A percentile compares a stretch with the other conserved stretches of the same genome.
phyloP scores from a whole-genome alignment of 2,888 invertebrate species.

The Poecilus cupreus region DNA sequence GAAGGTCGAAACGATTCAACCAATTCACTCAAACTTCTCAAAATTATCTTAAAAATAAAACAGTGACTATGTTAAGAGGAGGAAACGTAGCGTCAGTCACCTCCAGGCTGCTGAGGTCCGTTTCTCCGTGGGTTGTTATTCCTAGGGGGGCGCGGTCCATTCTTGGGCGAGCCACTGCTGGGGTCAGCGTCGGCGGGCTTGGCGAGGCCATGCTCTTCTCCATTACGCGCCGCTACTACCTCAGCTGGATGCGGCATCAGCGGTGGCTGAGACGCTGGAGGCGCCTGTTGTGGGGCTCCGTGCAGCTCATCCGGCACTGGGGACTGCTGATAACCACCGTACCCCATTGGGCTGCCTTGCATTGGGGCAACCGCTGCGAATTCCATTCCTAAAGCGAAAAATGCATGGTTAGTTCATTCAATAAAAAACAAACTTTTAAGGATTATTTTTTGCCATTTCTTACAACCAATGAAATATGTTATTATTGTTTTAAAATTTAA shows the following conservation, averaged over 20 bases:
- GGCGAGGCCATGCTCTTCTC: not conserved
- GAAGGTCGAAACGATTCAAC: too few species aligned
- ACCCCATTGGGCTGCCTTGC: not conserved
- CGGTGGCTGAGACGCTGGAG: not conserved
- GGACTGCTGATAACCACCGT: not conserved
- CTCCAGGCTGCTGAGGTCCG: conserved; percentile 60
- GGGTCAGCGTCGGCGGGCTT: conserved; percentile 66
- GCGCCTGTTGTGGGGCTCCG: not conserved
- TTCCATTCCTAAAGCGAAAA: conserved; percentile 42
- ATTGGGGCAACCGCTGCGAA: conserved; percentile 4
- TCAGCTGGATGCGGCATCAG: conserved; percentile 32
- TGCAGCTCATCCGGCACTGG: not conserved
- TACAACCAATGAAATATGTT: too few species aligned
- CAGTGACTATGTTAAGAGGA: too few species aligned
- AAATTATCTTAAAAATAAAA: too few species aligned
- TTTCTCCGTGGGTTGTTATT: conserved; percentile 62
- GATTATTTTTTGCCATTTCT: too few species aligned
- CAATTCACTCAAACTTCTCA: too few species aligned
- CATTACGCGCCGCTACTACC: not conserved
- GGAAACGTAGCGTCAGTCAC: conserved; percentile 7
- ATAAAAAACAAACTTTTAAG: too few species aligned
- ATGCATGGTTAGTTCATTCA: too few species aligned
- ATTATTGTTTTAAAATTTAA: too few species aligned
- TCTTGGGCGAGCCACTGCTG: conserved; percentile 72
- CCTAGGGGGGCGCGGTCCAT: conserved; percentile 72